Conservation (phyloP, 2,888 invertebrate species). For the Xylota segnis region DNA sequence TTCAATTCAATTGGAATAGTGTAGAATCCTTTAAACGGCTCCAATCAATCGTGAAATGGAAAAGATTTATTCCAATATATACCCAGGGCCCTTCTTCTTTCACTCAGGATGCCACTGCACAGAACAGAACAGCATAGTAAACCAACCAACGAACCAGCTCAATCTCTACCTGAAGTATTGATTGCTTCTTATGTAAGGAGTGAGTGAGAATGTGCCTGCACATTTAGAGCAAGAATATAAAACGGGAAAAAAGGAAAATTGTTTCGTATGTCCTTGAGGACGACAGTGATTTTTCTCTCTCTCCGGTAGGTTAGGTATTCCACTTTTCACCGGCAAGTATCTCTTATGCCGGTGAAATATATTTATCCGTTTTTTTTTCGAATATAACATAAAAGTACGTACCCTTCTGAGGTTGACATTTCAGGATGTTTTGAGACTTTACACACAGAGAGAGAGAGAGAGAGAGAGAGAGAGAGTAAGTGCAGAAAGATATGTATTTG, state of each 20-base stretch:
- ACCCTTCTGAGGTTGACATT: constrained; percentile 53
- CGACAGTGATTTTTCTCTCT: constrained; percentile 43
- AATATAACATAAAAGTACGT: constrained; percentile 40
- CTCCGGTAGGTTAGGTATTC: not conserved
- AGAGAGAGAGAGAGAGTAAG: too few species aligned
- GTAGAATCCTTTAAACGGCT: constrained; percentile 74
- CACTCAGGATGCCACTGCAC: constrained; percentile 26
- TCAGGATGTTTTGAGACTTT: constrained; percentile 41
- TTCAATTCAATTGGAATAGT: constrained; percentile 75
- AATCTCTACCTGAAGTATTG: constrained; percentile 63
- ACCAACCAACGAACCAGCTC: constrained; percentile 46
- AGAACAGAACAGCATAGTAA: constrained; percentile 47
- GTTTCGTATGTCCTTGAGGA: constrained; percentile 43
- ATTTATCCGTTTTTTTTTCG: constrained; percentile 35
- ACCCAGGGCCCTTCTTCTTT: constrained; percentile 18
- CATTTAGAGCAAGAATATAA: constrained; percentile 1
- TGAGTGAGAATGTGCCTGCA: constrained; percentile 36
- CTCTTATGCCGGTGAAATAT: constrained; percentile 42
- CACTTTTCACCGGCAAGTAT: constrained; percentile 46
- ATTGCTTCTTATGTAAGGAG: constrained; percentile 57
- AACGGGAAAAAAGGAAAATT: not conserved
- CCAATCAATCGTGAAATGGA: constrained; percentile 82
- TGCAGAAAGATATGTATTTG: not conserved
- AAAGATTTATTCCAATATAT: constrained; percentile 81
- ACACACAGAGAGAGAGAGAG: constrained; percentile 9